Percentiles rank a stretch among this genome's conserved stretches.
Conservation (phyloP, 64 coral and sea anemone genomes). For the Anthopleura sola region DNA sequence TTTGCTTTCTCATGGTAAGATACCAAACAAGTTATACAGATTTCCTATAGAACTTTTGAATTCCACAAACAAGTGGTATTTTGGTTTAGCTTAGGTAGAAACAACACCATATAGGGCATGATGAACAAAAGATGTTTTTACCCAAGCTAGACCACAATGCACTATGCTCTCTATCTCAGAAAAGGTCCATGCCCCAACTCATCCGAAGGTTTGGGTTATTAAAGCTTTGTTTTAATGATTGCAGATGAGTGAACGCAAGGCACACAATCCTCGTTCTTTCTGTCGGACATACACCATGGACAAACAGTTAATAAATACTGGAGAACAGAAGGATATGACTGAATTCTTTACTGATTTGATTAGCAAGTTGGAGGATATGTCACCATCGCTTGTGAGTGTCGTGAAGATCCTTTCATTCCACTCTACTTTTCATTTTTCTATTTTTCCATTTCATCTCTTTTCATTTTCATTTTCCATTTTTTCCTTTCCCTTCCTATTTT, state of each 20-base stretch:
- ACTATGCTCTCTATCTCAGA: too few relatives aligned
- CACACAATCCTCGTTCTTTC: slow-evolving; percentile 90
- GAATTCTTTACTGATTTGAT: slow-evolving; percentile 99
- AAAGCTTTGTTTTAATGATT: slow-evolving; percentile 17
- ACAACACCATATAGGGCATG: too few relatives aligned
- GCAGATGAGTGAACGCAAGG: slow-evolving; percentile 95
- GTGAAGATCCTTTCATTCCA: neutral
- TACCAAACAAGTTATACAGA: neutral
- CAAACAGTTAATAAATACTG: slow-evolving; percentile 93
- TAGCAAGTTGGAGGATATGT: slow-evolving; percentile 97
- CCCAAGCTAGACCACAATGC: too few relatives aligned
- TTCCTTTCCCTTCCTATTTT: neutral
- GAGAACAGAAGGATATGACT: slow-evolving; percentile 99
- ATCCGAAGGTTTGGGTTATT: neutral
- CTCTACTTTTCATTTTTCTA: neutral
- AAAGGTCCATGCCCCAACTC: too few relatives aligned
- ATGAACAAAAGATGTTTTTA: neutral
- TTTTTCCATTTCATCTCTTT: neutral
- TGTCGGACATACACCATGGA: slow-evolving; percentile 98
- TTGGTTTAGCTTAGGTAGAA: too few relatives aligned
- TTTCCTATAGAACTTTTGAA: too few relatives aligned
- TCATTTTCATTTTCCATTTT: neutral
- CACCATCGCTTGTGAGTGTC: slow-evolving; percentile 72
- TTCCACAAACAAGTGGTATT: too few relatives aligned
- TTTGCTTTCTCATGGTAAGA: slow-evolving; percentile 94